These are phyloP conservation scores for Corythornis vintsioides DNA, from an alignment of 2,113 vertebrate species.

Conservation along the genomic window DNA sequence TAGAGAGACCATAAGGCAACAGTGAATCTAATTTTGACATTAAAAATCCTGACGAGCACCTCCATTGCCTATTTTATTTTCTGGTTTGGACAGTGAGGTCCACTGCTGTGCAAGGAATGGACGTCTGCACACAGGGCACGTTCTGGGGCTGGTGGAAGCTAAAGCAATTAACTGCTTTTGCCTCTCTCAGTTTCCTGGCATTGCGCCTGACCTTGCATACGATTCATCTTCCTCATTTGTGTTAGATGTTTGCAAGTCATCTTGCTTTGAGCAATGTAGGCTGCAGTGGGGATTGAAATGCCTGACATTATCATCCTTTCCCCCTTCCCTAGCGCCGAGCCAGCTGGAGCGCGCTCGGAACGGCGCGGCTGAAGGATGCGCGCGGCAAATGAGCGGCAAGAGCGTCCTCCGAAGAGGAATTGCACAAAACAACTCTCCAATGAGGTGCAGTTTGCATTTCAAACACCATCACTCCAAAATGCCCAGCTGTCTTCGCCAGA, in stretches of 20 bases:
- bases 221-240: conserved; percentile 46
- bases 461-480: conserved; percentile 8
- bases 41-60: conserved; percentile 17
- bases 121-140: conserved; percentile 47
- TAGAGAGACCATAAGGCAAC: conserved; percentile 48
- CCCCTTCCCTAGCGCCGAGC: background rate
- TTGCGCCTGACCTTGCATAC: conserved; percentile 55
- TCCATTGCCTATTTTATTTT: background rate
- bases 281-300: conserved; percentile 11
- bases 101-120: background rate
- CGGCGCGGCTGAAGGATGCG: background rate
- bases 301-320: background rate
- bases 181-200: conserved; percentile 14
- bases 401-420: background rate
- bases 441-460: conserved; percentile 43
- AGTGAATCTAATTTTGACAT: conserved; percentile 40
- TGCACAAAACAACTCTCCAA: background rate
- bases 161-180: conserved; percentile 59
- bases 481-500: conserved; percentile 50
- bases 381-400: background rate
- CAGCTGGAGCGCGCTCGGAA: background rate
- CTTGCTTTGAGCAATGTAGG: conserved; percentile 37
- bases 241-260: conserved; percentile 59
- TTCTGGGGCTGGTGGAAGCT: conserved; percentile 33
- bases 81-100: background rate